Base-by-base conservation (phyloP, 2,888 invertebrate genomes). In the Lithophane semibrunnea region DNA sequence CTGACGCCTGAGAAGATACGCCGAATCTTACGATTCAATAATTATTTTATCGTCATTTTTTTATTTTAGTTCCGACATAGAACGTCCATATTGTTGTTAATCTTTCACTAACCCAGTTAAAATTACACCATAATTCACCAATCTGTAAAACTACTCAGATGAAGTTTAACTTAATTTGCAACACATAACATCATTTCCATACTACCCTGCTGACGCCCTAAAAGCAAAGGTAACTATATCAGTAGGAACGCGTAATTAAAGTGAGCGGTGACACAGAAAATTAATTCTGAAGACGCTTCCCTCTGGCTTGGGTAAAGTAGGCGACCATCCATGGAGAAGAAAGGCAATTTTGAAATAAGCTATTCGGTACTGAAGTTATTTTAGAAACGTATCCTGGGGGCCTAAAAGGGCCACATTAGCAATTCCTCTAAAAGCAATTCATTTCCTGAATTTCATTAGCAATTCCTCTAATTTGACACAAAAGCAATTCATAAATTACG, bases 261-360 rank as follows among this genome's bases (percentile, higher is more conserved):
- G 90, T 88, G 86, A 84, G 91, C 93, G 90, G 90, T 86, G 93
- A 92, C 91, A 92, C 90, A 92, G 93, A 94, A 94, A 94, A 93
- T 94, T 93, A 92, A 94, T 94, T 92, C 90, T 80, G 86, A 88
- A 90, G 91, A 88, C 89, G 88, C 82, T 85, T 86, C 79, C 74
- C 66, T 85, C 63, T 73, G 42, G 69, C 60, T 74, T 72, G 79
- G 18, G 68, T 47, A 72, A 56, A 29, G 64, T 66, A 82, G 80
- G 63, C 75, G 9, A 10, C 67, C 86, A 88, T 79, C 87, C 84
- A 86, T 71, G 77, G 9, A 37, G 79, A 85, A 73, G 67, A 60
- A 79, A 24, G 47, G 64, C 61, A 73, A 82, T 85, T 72, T 85
- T 66, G 56, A 61, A 76, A 82, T 47, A n/a, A 77, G 61, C 37